These are phyloP conservation scores for Zeugodacus cucurbitae DNA, from an alignment of 1,140 invertebrate species.

Conservation along the genomic window DNA sequence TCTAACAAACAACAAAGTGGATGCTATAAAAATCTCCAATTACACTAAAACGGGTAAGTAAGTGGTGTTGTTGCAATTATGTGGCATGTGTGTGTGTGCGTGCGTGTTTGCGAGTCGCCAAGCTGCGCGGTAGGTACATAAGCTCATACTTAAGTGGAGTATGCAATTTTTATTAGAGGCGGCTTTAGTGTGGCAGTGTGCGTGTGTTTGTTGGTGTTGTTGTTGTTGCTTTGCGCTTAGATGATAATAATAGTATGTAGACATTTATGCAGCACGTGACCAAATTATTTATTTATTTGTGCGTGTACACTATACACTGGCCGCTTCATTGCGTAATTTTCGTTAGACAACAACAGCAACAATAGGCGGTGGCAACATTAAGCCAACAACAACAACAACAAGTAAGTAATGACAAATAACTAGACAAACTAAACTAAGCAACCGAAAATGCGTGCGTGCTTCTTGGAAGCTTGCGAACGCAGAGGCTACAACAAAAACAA, in stretches of 20 bases:
- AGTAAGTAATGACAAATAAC: background rate
- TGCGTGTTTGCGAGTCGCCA: background rate
- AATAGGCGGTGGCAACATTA: too few relatives aligned
- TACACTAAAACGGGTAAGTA: background rate
- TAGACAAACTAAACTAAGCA: background rate
- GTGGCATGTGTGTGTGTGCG: background rate
- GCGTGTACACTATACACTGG: background rate
- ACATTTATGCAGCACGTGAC: constrained; percentile 8
- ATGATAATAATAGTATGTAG: background rate
- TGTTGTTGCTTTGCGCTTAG: background rate
- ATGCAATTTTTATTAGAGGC: constrained; percentile 10
- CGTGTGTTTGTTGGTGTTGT: too few relatives aligned
- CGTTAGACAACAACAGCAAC: background rate
- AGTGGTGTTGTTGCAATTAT: background rate
- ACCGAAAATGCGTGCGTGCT: background rate
- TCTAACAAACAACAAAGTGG: background rate
- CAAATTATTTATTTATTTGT: constrained; percentile 38
- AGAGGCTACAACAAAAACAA: background rate
- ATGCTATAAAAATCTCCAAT: constrained; percentile 27
- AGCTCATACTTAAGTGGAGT: background rate
- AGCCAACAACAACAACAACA: background rate
- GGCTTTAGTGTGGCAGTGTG: background rate
- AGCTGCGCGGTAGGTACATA: background rate
- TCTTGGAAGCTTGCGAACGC: background rate
- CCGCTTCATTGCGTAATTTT: constrained; percentile 17